Evolutionary conservation across 2,888 invertebrate species (phyloP).

Genomic region (Unio delphinus): DNA sequence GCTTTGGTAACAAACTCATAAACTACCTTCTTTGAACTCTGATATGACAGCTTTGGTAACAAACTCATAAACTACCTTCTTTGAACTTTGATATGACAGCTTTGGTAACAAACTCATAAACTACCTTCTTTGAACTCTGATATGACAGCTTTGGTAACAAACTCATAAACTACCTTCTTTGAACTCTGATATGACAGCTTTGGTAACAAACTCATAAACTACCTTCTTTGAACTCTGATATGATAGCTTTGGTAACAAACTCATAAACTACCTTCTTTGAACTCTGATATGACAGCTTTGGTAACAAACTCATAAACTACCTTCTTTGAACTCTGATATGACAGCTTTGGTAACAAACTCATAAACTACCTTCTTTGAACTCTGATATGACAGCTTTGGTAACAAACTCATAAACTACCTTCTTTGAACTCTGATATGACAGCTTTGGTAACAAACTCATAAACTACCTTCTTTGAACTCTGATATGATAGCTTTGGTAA

Average conservation of each 20-base stretch:
- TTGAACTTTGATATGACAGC: conserved; percentile 20
- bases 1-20: not conserved
- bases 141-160: conserved; percentile 48
- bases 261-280: conserved; percentile 47
- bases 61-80: conserved; percentile 39
- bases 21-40: conserved; percentile 49
- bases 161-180: conserved; percentile 47
- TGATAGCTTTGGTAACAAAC: not conserved
- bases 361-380: conserved; percentile 49
- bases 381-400: too few relatives aligned
- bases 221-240: conserved; percentile 47
- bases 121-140: conserved; percentile 53
- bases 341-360: not conserved
- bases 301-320: conserved; percentile 23
- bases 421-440: conserved; percentile 49
- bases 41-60: too few relatives aligned
- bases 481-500: too few relatives aligned
- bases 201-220: conserved; percentile 1
- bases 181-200: conserved; percentile 8
- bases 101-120: not conserved
- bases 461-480: conserved; percentile 49
- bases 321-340: conserved; percentile 38
- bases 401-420: conserved; percentile 33
- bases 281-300: not conserved
- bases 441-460: too few relatives aligned